Evolutionary conservation across 1,140 invertebrate species (phyloP), one percentile per base, ranked within the genome.

Genomic region (Lordiphosa mommai): DNA sequence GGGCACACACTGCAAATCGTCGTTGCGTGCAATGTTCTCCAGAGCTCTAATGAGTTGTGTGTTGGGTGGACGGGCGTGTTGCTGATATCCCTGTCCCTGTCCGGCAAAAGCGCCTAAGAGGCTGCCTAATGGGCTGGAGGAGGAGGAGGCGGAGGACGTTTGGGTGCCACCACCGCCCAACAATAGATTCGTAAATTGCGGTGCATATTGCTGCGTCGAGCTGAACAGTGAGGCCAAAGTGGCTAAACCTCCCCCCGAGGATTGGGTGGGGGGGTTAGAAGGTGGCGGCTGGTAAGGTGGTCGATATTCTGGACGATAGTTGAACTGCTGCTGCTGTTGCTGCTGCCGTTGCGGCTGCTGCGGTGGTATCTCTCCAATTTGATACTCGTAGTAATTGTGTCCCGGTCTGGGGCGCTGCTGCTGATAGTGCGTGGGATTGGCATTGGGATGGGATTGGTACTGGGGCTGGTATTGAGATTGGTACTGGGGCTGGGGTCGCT

Each of bases 1-100:
- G 2, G 94, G 92, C 38, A 95, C 93, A 80, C 95, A 96, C 69
- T 94, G 92, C 44, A 93, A 90, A 86, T 95, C 94, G 80, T 95
- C 95, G 88, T 95, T 92, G 68, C 90, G 89, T 46, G 93, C 92
- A 61, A 95, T 94, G 34, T 94, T 94, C 48, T 91, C 91, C 53
- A 96, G 86, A 20, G 93, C 93, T 55, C 91, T 90, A 46, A 89
- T 90, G 69, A 90, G 86, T 70, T 88, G 88, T 66, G 72, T 80
- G 66, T 79, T 88, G 48, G 79, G 61, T 6, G 88, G 87, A 23
- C 86, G 52, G 9, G 27, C 29, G 13, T 37, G 32, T n/a, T 13
- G 36, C 17, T 23, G 44, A 29, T 66, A 40, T 6, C 13, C 63
- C 72, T 34, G 61, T 34, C 32, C 51, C 29, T 60, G 64, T 12